Base-by-base conservation (phyloP, 2,888 invertebrate species). In the Andrena chrysosceles region DNA sequence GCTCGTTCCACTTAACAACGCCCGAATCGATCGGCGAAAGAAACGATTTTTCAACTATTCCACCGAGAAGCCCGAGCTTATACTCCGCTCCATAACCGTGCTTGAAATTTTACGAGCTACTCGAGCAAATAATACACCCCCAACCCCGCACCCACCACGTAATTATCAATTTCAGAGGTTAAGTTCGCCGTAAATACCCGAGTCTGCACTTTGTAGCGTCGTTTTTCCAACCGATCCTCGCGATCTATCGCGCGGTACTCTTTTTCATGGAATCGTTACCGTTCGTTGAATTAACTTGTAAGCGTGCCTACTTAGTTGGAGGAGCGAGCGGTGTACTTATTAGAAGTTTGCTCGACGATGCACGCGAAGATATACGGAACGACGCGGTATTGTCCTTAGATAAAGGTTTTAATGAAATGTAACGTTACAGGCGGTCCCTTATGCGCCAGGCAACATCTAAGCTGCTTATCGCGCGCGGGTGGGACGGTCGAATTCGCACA, bases 1-100 rank as follows among this genome's bases (percentile, higher is more conserved):
- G 23, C 62, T 68, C 70, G 79, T 83, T 83, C 87, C 49, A 78
- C 77, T 87, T 85, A 79, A 79, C 83, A 71, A 83, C 77, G 59
- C 60, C 62, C 56, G 42, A 42, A 78, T 81, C 73, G 86, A 81
- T 81, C 73, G 60, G 4, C 31, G n/a, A n/a, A n/a, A 31, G 10
- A 26, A 66, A 83, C 59, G 76, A 81, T 77, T 74, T 82, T 80
- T 73, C 23, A 23, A 67, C 49, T 72, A 49, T 76, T 64, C 29
- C 29, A 13, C 13, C 23, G 56, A 48, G 20, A 23, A 13, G 16
- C 2, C 5, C 10, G 5, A 26, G 56, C 16, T n/a, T 48, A 35
- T 7, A 7, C 52, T 2, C 16, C 8, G 33, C 20, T 16, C 16
- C 16, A 29, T 10, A 35, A 29, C 23, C 13, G 23, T 31, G 1